Evolutionary conservation across 2,888 invertebrate genomes (phyloP), one percentile per base, ranked within the genome.

Genomic region (Ischnura elegans): DNA sequence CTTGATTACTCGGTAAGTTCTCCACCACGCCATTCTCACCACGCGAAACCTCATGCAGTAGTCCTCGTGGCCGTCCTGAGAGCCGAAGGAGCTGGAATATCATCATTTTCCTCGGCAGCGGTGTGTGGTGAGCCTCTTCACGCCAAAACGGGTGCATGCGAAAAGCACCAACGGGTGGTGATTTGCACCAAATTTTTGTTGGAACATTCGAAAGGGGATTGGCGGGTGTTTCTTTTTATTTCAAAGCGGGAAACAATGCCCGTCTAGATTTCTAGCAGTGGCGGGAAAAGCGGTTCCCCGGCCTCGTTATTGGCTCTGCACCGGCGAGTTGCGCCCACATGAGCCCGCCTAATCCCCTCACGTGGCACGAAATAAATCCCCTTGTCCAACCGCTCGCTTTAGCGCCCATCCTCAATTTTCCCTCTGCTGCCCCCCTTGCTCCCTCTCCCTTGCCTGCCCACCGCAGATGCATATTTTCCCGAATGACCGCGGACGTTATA

Each of bases 391-490:
- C 76, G 36, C 13, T 6, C 76, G 29, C 76, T 16, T 51, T 76
- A 36, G 29, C 36, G 6, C 76, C 29, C 36, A 29, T 36, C 76
- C 76, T 36, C 76, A 36, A 36, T 36, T 36, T n/a, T 36, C 76
- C 76, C 10, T 13, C 76, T 5, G 13, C 76, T 36, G 13, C 76
- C 10, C 29, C 36, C 76, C 76, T 16, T n/a, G 29, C 10, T 29
- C 66, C 29, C n/a, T 66, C 6, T 36, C 10, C 0, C 36, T 6
- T 6, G 6, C 1, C 76, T 3, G 21, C 76, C 76, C 76, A 36
- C 76, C 76, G 76, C 76, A 76, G 76, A 76, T 76, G 76, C 76
- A 76, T 76, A 76, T 76, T 76, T 76, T 76, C 76, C 76, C 76
- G 29, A 76, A 76, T 76, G 76, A 76, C 76, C 76, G 76, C 29